Evolutionary conservation across 2,888 invertebrate species (phyloP).

Genomic region (Eupithecia inturbata): DNA sequence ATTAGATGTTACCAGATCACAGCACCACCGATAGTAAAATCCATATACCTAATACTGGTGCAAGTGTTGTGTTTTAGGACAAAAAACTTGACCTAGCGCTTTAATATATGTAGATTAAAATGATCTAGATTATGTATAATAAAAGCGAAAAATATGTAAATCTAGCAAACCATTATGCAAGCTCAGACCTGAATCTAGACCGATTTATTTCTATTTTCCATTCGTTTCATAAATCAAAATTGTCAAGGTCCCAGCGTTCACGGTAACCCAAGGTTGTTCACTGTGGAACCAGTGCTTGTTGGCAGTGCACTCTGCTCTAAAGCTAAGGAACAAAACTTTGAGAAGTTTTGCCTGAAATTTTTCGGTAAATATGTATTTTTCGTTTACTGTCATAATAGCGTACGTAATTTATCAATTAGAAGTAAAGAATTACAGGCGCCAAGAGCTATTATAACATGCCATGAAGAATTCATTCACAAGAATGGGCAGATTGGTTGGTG

Average conservation of each 20-base stretch:
- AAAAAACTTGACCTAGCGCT: neutral
- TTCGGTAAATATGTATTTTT: neutral
- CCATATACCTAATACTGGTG: too few species aligned
- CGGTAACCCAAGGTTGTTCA: conserved; percentile 41
- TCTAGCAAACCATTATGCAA: conserved; percentile 24
- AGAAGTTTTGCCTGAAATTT: neutral
- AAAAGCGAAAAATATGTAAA: conserved; percentile 7
- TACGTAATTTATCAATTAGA: neutral
- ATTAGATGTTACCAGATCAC: too few species aligned
- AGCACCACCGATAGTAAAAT: neutral
- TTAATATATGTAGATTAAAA: neutral
- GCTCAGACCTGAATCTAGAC: conserved; percentile 35
- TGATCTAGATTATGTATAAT: conserved; percentile 7
- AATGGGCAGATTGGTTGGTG: neutral
- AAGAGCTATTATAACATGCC: neutral
- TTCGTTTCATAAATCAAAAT: conserved; percentile 43
- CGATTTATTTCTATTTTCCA: conserved; percentile 37
- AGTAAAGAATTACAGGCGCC: too few species aligned
- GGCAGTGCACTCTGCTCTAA: neutral
- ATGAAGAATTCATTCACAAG: neutral
- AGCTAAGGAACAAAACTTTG: conserved; percentile 2
- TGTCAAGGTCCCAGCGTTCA: conserved; percentile 44
- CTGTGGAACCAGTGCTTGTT: conserved; percentile 12
- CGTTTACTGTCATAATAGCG: neutral
- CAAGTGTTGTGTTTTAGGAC: neutral